phyloP scores from a whole-genome alignment of 2,797 vertebrate species.

The Cheirogaleus major region DNA sequence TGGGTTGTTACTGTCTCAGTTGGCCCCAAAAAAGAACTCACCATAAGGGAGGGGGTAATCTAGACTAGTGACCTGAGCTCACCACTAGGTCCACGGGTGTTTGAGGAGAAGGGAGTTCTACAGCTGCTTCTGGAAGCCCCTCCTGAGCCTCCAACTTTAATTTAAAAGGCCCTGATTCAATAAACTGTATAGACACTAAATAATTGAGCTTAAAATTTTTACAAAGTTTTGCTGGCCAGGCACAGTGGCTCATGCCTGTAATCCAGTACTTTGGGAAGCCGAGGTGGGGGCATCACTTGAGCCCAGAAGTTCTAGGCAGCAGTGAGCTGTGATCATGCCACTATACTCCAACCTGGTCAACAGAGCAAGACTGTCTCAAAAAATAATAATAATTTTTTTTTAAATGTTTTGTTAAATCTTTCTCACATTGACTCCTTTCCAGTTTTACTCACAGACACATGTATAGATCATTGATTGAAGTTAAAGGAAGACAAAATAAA shows the following conservation, averaged over 20 bases:
- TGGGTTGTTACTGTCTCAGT: background rate
- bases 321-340: background rate
- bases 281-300: background rate
- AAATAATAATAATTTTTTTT: background rate
- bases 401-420: background rate
- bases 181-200: background rate
- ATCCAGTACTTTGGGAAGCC: background rate
- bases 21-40: background rate
- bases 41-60: background rate
- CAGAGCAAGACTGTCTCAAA: background rate
- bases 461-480: background rate
- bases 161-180: background rate
- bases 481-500: slow-evolving; percentile 27
- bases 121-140: background rate
- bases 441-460: background rate
- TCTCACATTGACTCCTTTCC: background rate
- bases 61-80: background rate
- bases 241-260: background rate
- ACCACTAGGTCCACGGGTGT: background rate
- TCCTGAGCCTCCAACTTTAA: background rate
- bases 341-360: background rate
- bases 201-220: background rate
- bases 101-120: background rate
- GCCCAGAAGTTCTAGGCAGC: background rate
- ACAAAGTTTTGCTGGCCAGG: background rate